Conservation (phyloP, 2,113 vertebrate genomes). For the Dolichotis patagonum region DNA sequence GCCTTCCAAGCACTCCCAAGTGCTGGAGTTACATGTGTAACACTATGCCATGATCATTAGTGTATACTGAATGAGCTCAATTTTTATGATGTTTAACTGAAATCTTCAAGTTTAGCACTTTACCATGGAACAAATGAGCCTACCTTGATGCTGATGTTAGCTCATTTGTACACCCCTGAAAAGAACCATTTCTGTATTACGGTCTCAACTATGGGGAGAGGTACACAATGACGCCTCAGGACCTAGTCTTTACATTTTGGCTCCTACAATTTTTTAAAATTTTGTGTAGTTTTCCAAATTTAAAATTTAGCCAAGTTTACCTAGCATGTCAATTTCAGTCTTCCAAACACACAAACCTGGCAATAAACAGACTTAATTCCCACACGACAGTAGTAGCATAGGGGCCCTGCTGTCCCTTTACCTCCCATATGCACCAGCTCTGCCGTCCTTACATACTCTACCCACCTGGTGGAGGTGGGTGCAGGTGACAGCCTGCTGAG, state of each 20-base stretch:
- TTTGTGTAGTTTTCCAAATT: not conserved
- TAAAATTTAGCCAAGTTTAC: not conserved
- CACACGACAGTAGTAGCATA: not conserved
- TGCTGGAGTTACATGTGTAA: not conserved
- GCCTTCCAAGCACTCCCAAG: not conserved
- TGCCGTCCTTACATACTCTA: not conserved
- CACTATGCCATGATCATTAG: not conserved
- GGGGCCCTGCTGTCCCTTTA: not conserved
- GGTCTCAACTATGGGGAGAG: not conserved
- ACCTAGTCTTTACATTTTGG: not conserved
- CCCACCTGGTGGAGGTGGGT: not conserved
- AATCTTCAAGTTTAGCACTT: not conserved
- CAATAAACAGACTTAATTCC: not conserved
- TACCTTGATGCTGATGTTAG: not conserved
- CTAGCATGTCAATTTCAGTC: not conserved
- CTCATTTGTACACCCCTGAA: not conserved
- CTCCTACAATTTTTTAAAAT: not conserved
- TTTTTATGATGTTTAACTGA: not conserved
- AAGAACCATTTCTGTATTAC: not conserved
- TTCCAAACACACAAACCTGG: not conserved
- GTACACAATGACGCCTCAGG: too few species aligned
- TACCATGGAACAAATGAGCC: not conserved
- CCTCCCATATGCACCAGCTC: not conserved
- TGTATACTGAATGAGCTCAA: accelerated
- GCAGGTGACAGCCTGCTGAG: not conserved